Conservation (phyloP, 2,797 vertebrate genomes). For the Spheniscus humboldti region DNA sequence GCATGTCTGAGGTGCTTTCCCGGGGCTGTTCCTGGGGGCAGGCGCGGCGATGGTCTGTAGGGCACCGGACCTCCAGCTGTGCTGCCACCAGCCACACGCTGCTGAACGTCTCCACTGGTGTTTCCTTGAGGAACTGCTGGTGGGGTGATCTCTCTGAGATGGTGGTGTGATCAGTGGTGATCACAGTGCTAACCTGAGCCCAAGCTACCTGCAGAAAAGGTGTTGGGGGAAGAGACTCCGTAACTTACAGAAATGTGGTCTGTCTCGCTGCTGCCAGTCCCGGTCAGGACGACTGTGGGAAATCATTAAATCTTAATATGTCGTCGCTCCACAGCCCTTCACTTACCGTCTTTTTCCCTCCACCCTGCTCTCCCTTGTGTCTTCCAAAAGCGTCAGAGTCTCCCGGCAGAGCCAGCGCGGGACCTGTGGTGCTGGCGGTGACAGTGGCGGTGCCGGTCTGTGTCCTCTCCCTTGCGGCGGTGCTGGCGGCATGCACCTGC, state of each 20-base stretch:
- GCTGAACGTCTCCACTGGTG: background rate
- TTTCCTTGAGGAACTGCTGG: background rate
- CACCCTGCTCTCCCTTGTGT: background rate
- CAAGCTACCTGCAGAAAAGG: fast-evolving
- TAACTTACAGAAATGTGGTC: fast-evolving
- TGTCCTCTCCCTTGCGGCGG: slow-evolving; percentile 77
- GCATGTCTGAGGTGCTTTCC: background rate
- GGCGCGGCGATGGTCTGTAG: fast-evolving
- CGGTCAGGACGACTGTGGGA: fast-evolving
- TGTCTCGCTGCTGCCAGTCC: background rate
- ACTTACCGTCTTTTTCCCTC: fast-evolving
- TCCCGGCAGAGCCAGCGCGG: slow-evolving; percentile 63
- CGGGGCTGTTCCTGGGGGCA: background rate
- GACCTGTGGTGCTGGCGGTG: slow-evolving; percentile 76
- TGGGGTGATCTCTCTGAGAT: background rate
- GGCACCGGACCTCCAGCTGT: background rate
- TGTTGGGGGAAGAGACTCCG: fast-evolving
- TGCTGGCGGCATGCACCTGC: slow-evolving; percentile 72
- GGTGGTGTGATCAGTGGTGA: background rate
- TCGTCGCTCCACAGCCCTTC: fast-evolving
- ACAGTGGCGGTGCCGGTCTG: slow-evolving; percentile 81
- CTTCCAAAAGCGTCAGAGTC: slow-evolving; percentile 20
- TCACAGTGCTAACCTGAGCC: fast-evolving
- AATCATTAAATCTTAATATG: fast-evolving
- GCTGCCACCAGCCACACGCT: fast-evolving